Percentiles rank a stretch among this genome's conserved stretches.
These are phyloP conservation scores for Chauna torquata DNA, from an alignment of 2,113 vertebrate genomes.

Conservation along the genomic window DNA sequence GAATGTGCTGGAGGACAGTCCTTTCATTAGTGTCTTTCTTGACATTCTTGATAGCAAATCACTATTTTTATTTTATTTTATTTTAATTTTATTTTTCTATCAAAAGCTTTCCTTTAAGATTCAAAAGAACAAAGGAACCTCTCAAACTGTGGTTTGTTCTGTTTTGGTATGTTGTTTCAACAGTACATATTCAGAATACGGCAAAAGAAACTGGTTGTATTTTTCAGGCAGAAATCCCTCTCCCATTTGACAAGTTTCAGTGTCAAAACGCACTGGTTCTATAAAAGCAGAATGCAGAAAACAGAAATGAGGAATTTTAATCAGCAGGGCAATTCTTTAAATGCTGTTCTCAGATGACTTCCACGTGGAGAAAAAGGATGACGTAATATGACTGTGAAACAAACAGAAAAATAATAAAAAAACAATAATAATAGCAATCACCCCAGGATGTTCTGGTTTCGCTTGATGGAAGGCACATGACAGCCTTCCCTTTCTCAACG, in stretches of 20 bases:
- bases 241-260: background rate
- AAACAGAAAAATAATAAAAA: background rate
- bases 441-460: background rate
- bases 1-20: accelerated
- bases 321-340: background rate
- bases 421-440: no score
- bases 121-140: conserved; percentile 14
- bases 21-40: background rate
- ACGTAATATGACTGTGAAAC: background rate
- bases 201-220: background rate
- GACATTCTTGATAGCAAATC: background rate
- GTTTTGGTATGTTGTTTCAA: background rate
- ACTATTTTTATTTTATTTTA: background rate
- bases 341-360: background rate
- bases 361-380: background rate
- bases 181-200: background rate
- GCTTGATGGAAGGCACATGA: accelerated
- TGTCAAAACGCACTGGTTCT: background rate
- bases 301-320: background rate
- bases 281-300: background rate
- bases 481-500: background rate
- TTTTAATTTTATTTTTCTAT: background rate
- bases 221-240: background rate
- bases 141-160: background rate
- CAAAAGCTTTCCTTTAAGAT: conserved; percentile 7